Evolutionary conservation across 1,140 invertebrate genomes (phyloP).

Genomic region (Drosophila azteca): DNA sequence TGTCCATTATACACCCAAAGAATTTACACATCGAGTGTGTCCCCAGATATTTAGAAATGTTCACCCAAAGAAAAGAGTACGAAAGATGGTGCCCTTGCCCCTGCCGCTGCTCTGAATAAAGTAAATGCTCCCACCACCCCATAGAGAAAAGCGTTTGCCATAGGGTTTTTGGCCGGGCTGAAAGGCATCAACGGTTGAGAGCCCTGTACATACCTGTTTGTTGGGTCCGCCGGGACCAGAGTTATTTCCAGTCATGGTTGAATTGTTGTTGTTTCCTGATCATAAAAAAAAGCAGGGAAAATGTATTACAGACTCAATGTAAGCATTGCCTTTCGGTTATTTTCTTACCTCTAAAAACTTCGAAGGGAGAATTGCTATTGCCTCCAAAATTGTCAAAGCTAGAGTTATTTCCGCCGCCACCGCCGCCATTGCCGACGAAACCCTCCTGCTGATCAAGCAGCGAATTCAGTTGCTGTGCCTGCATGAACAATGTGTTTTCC

Average conservation of each 20-base stretch:
- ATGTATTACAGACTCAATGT: too few species aligned
- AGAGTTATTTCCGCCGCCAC: slow-evolving; percentile 54
- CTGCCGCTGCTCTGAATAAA: too few species aligned
- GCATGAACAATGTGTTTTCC: slow-evolving; percentile 92
- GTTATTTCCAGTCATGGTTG: slow-evolving; percentile 61
- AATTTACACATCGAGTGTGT: too few species aligned
- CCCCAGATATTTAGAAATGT: too few species aligned
- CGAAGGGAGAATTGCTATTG: slow-evolving; percentile 75
- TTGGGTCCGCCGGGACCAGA: slow-evolving; percentile 62
- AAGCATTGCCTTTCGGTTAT: too few species aligned
- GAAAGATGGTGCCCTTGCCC: too few species aligned
- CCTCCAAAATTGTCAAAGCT: slow-evolving; percentile 76
- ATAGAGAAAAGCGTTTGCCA: too few species aligned
- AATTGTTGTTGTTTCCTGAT: slow-evolving; percentile 60
- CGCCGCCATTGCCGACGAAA: slow-evolving; percentile 54
- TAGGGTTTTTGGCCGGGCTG: too few species aligned
- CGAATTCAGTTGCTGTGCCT: slow-evolving; percentile 87
- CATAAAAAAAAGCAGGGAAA: not conserved
- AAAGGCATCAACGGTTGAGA: slow-evolving; percentile 9
- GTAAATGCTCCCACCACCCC: too few species aligned
- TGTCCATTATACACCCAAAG: too few species aligned
- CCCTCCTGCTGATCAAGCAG: slow-evolving; percentile 86
- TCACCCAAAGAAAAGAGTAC: too few species aligned
- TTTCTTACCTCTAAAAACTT: slow-evolving; percentile 73
- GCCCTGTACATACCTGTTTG: slow-evolving; percentile 59